phyloP scores from a whole-genome alignment of 2,888 invertebrate species.

The Phengaris alcon region DNA sequence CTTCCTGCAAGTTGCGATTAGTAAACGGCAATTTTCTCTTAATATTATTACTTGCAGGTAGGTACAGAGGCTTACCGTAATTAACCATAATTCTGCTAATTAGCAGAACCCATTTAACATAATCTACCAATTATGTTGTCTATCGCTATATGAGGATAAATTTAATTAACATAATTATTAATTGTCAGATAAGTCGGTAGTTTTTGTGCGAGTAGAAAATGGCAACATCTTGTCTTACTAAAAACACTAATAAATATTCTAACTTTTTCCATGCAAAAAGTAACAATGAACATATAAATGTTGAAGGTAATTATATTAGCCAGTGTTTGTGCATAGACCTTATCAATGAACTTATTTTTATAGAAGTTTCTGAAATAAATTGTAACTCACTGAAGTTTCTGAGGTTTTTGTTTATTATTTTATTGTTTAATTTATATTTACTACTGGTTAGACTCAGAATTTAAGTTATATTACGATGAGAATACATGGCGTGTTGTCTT shows the following conservation, averaged over 20 bases:
- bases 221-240: slow-evolving; percentile 13
- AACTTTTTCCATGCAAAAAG: not conserved
- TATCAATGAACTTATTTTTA: not conserved
- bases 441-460: no score
- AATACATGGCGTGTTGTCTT: no score
- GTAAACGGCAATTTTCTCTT: not conserved
- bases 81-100: slow-evolving; percentile 1
- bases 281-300: not conserved
- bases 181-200: slow-evolving; percentile 2
- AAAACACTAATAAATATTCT: slow-evolving; percentile 10
- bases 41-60: not conserved
- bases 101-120: slow-evolving; percentile 12
- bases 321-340: not conserved
- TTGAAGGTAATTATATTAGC: not conserved
- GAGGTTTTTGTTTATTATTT: no score
- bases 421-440: no score
- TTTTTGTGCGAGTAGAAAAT: not conserved
- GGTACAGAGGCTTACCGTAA: not conserved
- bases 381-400: no score
- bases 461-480: no score
- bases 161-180: slow-evolving; percentile 15
- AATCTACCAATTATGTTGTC: slow-evolving; percentile 20
- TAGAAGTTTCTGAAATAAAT: not conserved
- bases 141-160: not conserved
- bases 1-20: no score